Conservation (phyloP, 2,113 vertebrate genomes). For the Myotis yumanensis region DNA sequence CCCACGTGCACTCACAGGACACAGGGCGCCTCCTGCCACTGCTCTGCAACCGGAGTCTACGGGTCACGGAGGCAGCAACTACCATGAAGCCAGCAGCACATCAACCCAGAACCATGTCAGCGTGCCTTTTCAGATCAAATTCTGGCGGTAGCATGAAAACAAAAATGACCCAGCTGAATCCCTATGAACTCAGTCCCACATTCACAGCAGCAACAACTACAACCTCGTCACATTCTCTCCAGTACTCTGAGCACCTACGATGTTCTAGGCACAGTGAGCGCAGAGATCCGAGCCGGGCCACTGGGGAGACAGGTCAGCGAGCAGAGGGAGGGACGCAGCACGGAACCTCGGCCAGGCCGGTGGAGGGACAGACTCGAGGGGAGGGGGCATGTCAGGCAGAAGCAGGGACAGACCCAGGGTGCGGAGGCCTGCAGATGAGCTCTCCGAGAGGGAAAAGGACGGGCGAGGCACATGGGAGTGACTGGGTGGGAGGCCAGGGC, state of each 20-base stretch:
- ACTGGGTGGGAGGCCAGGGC: not conserved
- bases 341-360: not conserved
- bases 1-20: not conserved
- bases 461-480: accelerated
- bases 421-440: not conserved
- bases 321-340: not conserved
- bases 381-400: not conserved
- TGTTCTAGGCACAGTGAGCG: not conserved
- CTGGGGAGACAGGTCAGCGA: not conserved
- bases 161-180: not conserved
- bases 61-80: not conserved
- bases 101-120: not conserved
- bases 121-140: not conserved
- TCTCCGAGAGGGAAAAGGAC: not conserved
- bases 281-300: not conserved
- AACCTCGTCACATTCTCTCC: not conserved
- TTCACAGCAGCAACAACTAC: not conserved
- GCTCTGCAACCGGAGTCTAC: accelerated
- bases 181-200: not conserved
- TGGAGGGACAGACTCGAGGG: not conserved
- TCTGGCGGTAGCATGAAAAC: not conserved
- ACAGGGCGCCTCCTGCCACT: not conserved
- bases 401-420: not conserved
- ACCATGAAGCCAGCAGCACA: not conserved
- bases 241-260: not conserved